Conservation (phyloP, 2,113 vertebrate species). For the Apodemus sylvaticus region DNA sequence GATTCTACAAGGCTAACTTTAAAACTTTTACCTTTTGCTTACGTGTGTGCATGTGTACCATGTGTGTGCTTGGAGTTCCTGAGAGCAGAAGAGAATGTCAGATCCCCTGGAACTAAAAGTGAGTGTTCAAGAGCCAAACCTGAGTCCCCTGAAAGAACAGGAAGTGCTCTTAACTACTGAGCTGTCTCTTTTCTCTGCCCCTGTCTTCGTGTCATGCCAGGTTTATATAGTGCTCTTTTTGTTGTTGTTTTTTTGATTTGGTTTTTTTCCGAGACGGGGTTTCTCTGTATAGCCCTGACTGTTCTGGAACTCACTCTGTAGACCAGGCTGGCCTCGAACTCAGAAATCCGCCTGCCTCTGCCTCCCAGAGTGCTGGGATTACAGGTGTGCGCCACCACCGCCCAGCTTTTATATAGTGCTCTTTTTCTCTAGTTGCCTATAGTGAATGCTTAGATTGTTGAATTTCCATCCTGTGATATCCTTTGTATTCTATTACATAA, state of each 20-base stretch:
- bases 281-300: too few species aligned
- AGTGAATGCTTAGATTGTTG: neutral
- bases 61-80: neutral
- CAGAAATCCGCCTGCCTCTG: too few species aligned
- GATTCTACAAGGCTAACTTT: neutral
- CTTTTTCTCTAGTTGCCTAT: neutral
- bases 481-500: neutral
- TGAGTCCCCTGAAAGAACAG: neutral
- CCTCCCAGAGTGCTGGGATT: too few species aligned
- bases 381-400: too few species aligned
- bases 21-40: neutral
- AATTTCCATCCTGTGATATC: neutral
- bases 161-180: neutral
- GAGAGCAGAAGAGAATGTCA: neutral
- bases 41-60: neutral
- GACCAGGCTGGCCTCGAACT: too few species aligned
- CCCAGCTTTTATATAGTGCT: too few species aligned
- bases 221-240: constrained; percentile 11
- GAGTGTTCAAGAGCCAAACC: neutral
- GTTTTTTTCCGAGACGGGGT: too few species aligned
- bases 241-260: too few species aligned
- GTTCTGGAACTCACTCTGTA: too few species aligned
- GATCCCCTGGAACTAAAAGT: neutral
- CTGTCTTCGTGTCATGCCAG: neutral
- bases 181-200: neutral